Conservation (phyloP, 2,113 vertebrate genomes). For the Austrofundulus limnaeus region DNA sequence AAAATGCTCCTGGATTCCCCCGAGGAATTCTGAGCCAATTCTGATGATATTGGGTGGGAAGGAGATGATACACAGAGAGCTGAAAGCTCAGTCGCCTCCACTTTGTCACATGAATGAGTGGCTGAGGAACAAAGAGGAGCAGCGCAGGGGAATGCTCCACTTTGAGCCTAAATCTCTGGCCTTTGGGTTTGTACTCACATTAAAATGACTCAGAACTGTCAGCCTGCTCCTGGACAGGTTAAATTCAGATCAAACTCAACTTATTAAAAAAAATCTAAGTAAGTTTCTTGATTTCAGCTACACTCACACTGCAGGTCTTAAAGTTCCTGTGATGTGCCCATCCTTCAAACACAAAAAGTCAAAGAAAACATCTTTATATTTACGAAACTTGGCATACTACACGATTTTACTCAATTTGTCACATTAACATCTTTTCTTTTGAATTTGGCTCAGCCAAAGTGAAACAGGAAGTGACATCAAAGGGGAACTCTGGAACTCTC, state of each 20-base stretch:
- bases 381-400: too few species aligned
- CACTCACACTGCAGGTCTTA: too few species aligned
- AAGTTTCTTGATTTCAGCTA: neutral
- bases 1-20: constrained; percentile 4
- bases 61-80: constrained; percentile 20
- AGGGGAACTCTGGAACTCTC: too few species aligned
- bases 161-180: constrained; percentile 3
- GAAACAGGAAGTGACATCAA: too few species aligned
- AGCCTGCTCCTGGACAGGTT: constrained; percentile 1
- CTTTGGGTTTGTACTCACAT: neutral
- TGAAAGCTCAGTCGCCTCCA: constrained; percentile 19
- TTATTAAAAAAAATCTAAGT: neutral
- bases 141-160: neutral
- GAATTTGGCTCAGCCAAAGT: too few species aligned
- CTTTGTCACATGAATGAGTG: constrained; percentile 37
- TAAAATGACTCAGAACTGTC: neutral
- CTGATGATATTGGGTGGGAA: constrained; percentile 29
- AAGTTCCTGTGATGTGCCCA: too few species aligned
- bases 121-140: constrained; percentile 16
- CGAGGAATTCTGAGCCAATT: constrained; percentile 7
- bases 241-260: constrained; percentile 11
- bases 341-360: too few species aligned
- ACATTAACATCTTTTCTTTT: too few species aligned
- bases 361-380: too few species aligned
- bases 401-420: too few species aligned